A percentile compares a stretch with the other conserved stretches of the same genome.
Conservation (phyloP, 2,113 vertebrate species). For the Cyanistes caeruleus region DNA sequence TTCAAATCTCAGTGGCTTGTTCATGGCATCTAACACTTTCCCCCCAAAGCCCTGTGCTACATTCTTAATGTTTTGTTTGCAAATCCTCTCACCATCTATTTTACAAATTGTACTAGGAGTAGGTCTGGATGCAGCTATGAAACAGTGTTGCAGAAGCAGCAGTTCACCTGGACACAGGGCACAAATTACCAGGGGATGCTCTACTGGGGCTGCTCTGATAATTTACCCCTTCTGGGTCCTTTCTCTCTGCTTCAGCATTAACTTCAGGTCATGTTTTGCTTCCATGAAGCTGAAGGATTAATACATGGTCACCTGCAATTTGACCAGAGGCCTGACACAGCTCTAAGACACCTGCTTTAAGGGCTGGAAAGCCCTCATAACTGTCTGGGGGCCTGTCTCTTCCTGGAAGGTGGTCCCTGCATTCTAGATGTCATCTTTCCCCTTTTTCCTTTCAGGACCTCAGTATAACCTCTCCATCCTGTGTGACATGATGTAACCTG, state of each 20-base stretch:
- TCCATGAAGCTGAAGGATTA: neutral
- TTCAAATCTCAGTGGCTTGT: neutral
- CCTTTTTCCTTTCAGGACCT: neutral
- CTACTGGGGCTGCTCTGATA: neutral
- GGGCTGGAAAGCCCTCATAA: neutral
- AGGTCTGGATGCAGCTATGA: neutral
- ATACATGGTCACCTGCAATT: neutral
- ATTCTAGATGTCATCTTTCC: neutral
- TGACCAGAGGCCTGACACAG: neutral
- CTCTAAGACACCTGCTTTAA: neutral
- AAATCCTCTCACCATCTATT: neutral
- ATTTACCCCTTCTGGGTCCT: neutral
- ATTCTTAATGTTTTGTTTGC: neutral
- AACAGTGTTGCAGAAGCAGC: rapidly evolving
- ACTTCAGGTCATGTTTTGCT: neutral
- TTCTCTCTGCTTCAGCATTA: neutral
- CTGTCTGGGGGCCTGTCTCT: neutral
- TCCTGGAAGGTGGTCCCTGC: neutral
- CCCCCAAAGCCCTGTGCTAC: neutral
- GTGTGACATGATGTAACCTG: neutral
- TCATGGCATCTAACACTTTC: neutral
- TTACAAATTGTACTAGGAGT: neutral
- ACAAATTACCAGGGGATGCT: neutral
- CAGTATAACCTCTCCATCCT: neutral
- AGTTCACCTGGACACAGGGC: too few species aligned